Evolutionary conservation across 2,888 invertebrate genomes (phyloP).

Genomic region (Pinctada fucata): DNA sequence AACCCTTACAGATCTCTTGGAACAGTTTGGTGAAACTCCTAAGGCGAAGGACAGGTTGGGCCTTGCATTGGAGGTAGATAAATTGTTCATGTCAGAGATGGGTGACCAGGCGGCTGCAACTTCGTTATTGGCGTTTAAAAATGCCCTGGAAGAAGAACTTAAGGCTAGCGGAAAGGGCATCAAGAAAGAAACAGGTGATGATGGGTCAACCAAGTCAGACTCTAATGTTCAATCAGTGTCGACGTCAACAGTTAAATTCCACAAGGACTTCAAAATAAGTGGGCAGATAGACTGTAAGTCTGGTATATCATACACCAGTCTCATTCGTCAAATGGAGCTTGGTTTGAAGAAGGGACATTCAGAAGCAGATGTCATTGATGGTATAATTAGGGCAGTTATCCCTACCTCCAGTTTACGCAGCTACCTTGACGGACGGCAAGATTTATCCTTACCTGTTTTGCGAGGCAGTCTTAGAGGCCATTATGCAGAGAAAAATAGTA

Average conservation of each 20-base stretch:
- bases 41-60: neutral
- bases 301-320: too few relatives aligned
- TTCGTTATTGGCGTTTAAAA: neutral
- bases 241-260: too few relatives aligned
- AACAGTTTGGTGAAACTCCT: slow-evolving; percentile 1
- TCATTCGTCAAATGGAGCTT: too few relatives aligned
- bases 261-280: too few relatives aligned
- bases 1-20: neutral
- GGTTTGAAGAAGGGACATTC: too few relatives aligned
- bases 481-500: neutral
- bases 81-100: neutral
- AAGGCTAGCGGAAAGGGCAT: slow-evolving; percentile 14
- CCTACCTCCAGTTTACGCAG: slow-evolving; percentile 12
- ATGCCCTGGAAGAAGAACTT: neutral
- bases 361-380: too few relatives aligned
- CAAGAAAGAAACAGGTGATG: too few relatives aligned
- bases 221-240: too few relatives aligned
- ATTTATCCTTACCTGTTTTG: neutral
- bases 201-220: too few relatives aligned
- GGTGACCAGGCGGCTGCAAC: neutral
- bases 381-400: too few relatives aligned
- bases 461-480: slow-evolving; percentile 1
- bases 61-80: neutral
- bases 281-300: too few relatives aligned
- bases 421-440: slow-evolving; percentile 11